Evolutionary conservation across 2,888 invertebrate species (phyloP).

Genomic region (Amphipoea lucens): DNA sequence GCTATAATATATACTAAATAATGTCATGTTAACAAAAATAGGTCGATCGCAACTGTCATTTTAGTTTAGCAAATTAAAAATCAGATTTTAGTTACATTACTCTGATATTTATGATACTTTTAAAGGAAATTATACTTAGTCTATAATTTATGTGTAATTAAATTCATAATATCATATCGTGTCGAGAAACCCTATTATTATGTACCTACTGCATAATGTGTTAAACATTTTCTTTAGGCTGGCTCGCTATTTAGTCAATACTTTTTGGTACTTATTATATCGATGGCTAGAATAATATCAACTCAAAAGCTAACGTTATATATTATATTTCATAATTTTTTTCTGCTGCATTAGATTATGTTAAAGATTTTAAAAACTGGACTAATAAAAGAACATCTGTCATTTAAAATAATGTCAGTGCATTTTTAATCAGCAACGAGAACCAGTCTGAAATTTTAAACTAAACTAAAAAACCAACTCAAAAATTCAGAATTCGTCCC

Average conservation of each 20-base stretch:
- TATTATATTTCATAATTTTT: no score
- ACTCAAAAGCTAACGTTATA: not conserved
- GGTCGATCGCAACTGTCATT: not conserved
- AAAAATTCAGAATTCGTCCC: not conserved
- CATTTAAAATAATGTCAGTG: not conserved
- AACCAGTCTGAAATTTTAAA: slow-evolving; percentile 14
- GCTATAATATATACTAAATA: not conserved
- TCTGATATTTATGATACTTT: slow-evolving; percentile 25
- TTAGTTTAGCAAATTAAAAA: not conserved
- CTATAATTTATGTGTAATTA: slow-evolving; percentile 29
- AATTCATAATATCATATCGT: slow-evolving; percentile 32
- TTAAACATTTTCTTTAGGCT: not conserved
- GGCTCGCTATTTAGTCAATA: not conserved
- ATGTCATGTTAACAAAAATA: not conserved
- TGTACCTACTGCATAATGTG: not conserved
- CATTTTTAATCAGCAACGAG: slow-evolving; percentile 5
- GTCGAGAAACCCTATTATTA: slow-evolving; percentile 9
- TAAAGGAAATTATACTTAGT: slow-evolving; percentile 6
- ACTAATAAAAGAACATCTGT: slow-evolving; percentile 4
- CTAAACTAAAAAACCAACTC: not conserved
- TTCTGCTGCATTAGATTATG: not conserved
- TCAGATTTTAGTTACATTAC: not conserved
- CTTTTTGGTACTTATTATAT: not conserved
- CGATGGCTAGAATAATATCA: not conserved
- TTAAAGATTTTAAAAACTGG: not conserved